Percentiles rank a stretch among this genome's conserved stretches.
Evolutionary conservation across 2,888 invertebrate genomes (phyloP).

Genomic region (Phyto melanocephala): DNA sequence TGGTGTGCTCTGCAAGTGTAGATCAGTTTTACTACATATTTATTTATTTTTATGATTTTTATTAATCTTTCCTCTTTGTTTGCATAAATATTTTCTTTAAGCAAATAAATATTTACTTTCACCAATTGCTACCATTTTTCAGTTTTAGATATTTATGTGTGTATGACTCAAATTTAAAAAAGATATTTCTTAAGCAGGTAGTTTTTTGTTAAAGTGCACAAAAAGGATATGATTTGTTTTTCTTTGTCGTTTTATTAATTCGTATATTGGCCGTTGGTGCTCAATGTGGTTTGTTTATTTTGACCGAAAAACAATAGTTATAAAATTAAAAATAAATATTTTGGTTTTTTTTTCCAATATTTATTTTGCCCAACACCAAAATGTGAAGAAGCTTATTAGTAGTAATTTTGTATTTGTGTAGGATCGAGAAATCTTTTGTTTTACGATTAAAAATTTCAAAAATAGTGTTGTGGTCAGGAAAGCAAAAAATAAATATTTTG

Average conservation of each 20-base stretch:
- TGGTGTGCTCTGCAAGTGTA: background rate
- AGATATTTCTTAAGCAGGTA: conserved; percentile 37
- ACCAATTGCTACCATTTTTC: conserved; percentile 1
- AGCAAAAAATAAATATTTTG: conserved; percentile 34
- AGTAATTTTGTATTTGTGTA: background rate
- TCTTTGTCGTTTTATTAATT: background rate
- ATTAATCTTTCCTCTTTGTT: conserved; percentile 7
- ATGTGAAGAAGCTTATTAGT: conserved; percentile 46
- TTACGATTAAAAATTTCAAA: conserved; percentile 4
- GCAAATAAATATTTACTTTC: conserved; percentile 40
- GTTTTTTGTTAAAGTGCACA: background rate
- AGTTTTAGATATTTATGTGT: background rate
- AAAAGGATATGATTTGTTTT: conserved; percentile 1
- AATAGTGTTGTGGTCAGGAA: conserved; percentile 4
- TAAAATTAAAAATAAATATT: conserved; percentile 61
- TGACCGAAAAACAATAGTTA: conserved; percentile 29
- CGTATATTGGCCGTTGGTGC: conserved; percentile 7
- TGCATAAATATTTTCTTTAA: conserved; percentile 33
- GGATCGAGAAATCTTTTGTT: background rate
- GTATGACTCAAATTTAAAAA: background rate
- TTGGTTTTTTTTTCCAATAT: conserved; percentile 43
- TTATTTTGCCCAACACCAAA: conserved; percentile 37
- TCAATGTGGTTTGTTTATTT: conserved; percentile 41
- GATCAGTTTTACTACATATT: background rate
- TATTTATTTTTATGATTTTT: conserved; percentile 14